phyloP scores from a whole-genome alignment of 2,797 vertebrate genomes.

The Acomys russatus region DNA sequence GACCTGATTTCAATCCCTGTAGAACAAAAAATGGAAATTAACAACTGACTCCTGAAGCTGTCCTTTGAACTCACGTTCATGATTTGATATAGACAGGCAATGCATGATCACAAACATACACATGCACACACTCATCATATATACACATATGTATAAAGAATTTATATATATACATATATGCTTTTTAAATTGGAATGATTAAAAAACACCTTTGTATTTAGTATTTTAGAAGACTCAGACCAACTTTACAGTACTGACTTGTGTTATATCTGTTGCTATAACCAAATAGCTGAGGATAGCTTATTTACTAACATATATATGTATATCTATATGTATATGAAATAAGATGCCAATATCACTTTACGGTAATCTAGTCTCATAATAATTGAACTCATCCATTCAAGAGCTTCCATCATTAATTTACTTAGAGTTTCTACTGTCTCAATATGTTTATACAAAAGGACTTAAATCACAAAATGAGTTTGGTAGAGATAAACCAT shows the following conservation, averaged over 20 bases:
- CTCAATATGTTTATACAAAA: not conserved
- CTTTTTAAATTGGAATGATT: not conserved
- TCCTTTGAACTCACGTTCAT: not conserved
- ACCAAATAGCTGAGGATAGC: not conserved
- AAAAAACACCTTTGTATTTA: not conserved
- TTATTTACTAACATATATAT: not conserved
- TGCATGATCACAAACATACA: not conserved
- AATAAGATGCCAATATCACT: not conserved
- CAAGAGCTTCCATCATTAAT: not conserved
- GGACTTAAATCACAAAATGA: not conserved
- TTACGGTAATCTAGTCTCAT: not conserved
- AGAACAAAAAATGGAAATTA: not conserved
- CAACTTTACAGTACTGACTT: slow-evolving; percentile 1
- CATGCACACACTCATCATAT: not conserved
- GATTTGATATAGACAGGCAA: not conserved
- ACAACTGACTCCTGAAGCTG: not conserved
- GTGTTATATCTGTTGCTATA: not conserved
- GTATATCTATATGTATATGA: not conserved
- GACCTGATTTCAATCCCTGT: not conserved
- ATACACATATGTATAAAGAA: no score
- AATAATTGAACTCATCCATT: not conserved
- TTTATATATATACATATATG: not conserved
- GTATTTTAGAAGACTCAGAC: not conserved
- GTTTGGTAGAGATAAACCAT: not conserved
- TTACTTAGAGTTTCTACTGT: not conserved